phyloP scores from a whole-genome alignment of 2,888 invertebrate genomes.

The Watsonalla binaria region DNA sequence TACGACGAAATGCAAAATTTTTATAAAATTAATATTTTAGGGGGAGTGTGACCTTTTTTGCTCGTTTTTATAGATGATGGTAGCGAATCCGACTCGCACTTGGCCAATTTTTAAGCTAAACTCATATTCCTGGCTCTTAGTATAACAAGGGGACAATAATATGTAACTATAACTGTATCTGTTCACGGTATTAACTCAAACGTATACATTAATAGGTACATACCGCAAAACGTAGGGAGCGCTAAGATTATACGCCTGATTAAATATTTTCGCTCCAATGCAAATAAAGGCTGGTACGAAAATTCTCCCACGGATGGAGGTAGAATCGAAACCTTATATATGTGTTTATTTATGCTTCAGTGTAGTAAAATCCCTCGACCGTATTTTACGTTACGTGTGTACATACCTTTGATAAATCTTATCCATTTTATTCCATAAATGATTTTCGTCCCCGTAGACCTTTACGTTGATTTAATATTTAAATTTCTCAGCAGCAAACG shows the following conservation, averaged over 20 bases:
- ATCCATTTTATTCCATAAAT: too few species aligned
- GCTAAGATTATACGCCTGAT: slow-evolving; percentile 74
- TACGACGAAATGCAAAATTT: too few species aligned
- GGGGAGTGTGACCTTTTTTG: too few species aligned
- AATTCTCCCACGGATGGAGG: slow-evolving; percentile 43
- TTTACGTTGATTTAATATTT: too few species aligned
- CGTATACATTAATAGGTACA: slow-evolving; percentile 35
- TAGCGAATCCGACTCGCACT: too few species aligned
- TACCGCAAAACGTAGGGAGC: slow-evolving; percentile 60
- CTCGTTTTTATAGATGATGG: too few species aligned
- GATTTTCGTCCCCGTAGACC: too few species aligned
- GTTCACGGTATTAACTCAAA: slow-evolving; percentile 30
- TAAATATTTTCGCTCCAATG: slow-evolving; percentile 75
- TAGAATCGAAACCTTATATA: slow-evolving; percentile 35
- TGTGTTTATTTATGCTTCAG: slow-evolving; percentile 25
- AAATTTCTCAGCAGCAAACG: too few species aligned
- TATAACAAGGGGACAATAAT: background rate
- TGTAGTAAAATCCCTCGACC: background rate
- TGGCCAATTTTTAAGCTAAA: too few species aligned
- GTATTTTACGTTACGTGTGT: background rate
- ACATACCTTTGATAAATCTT: background rate
- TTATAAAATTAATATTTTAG: too few species aligned
- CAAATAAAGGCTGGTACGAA: slow-evolving; percentile 64
- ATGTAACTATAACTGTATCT: slow-evolving; percentile 19
- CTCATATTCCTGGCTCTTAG: too few species aligned